These are phyloP conservation scores for Etheostoma cragini DNA, from an alignment of 2,113 vertebrate species.

Conservation along the genomic window DNA sequence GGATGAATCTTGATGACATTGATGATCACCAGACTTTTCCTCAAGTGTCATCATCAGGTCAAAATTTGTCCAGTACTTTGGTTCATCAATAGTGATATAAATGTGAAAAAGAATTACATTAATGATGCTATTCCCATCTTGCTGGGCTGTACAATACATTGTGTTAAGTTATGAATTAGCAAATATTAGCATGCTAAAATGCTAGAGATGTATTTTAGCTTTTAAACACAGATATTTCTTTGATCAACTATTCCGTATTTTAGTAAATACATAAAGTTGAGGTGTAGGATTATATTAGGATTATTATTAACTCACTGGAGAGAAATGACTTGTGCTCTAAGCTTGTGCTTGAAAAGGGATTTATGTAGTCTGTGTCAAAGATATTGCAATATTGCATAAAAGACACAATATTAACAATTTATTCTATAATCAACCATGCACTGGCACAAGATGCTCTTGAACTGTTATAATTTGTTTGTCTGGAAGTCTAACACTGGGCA, in stretches of 20 bases:
- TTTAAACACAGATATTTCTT: background rate
- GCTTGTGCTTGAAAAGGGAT: background rate
- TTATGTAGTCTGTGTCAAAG: background rate
- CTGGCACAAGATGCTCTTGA: background rate
- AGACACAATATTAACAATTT: background rate
- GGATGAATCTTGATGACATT: background rate
- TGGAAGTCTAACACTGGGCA: background rate
- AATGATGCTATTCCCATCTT: background rate
- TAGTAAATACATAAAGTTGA: background rate
- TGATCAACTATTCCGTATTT: background rate
- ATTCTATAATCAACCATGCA: background rate
- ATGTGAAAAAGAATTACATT: background rate
- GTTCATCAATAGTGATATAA: background rate
- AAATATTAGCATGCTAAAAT: background rate
- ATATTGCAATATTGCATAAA: background rate
- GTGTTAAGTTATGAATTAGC: background rate
- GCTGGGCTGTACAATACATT: background rate
- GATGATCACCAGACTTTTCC: no score
- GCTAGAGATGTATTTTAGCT: background rate
- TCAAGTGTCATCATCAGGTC: background rate
- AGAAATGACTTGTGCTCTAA: background rate
- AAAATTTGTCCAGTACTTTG: background rate
- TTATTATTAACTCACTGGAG: background rate
- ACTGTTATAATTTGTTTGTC: constrained; percentile 4
- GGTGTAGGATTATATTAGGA: background rate